A percentile compares a stretch with the other conserved stretches of the same genome.
Conservation (phyloP, 2,888 invertebrate genomes). For the Acleris literana region DNA sequence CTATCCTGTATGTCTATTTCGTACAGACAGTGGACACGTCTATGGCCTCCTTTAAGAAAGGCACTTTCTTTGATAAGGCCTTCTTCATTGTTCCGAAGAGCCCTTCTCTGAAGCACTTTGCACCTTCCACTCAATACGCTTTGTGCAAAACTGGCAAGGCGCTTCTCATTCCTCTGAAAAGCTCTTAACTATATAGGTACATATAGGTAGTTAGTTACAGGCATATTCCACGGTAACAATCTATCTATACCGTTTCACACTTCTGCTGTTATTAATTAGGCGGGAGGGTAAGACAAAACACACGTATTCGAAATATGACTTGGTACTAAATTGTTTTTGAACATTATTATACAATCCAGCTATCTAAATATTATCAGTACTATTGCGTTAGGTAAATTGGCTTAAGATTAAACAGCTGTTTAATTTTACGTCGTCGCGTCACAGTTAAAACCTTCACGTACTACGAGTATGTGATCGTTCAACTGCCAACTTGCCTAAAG, state of each 20-base stretch:
- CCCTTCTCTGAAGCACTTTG: slow-evolving; percentile 61
- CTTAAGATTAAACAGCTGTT: slow-evolving; percentile 34
- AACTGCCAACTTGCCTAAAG: slow-evolving; percentile 25
- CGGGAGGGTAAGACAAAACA: background rate
- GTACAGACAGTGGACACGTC: slow-evolving; percentile 18
- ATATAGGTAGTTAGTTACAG: slow-evolving; percentile 5
- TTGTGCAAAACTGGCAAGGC: slow-evolving; percentile 32
- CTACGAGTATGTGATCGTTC: slow-evolving; percentile 5
- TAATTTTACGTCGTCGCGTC: slow-evolving; percentile 4
- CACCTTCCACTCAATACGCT: slow-evolving; percentile 49
- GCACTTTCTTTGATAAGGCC: slow-evolving; percentile 48
- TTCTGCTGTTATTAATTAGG: background rate
- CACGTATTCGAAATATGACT: background rate
- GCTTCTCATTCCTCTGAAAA: slow-evolving; percentile 8
- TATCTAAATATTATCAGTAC: slow-evolving; percentile 22
- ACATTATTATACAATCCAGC: slow-evolving; percentile 1
- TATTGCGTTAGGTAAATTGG: slow-evolving; percentile 22
- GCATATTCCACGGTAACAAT: background rate
- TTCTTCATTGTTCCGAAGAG: slow-evolving; percentile 59
- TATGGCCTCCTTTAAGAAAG: slow-evolving; percentile 42
- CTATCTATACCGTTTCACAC: background rate
- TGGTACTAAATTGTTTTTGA: background rate
- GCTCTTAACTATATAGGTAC: background rate
- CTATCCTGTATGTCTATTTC: too few relatives aligned
- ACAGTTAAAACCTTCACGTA: slow-evolving; percentile 3